Evolutionary conservation across 2,797 vertebrate species (phyloP), one percentile per base, ranked within the genome.

Genomic region (Arremon brunneinucha): DNA sequence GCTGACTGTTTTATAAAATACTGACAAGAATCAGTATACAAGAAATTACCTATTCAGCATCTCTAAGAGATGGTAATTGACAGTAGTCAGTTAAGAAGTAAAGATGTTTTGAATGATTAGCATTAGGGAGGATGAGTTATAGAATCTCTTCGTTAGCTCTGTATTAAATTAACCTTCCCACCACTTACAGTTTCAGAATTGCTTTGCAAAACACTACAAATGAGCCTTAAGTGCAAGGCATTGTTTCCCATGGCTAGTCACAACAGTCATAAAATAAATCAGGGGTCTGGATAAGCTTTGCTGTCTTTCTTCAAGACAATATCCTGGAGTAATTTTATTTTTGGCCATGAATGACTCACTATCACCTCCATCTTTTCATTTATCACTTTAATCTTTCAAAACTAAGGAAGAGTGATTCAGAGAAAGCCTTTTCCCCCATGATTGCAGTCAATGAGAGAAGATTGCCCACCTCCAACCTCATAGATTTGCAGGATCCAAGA

Each of bases 11-110:
- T 91, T 96, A 94, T 84, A 90, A 95, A 96, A 95, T 88, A 96
- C 85, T 96, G 86, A 91, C 69, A 96, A 88, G 91, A 89, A 92
- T 96, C 89, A 78, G 83, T 95, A 95, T 82, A 96, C 89, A 89
- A 93, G 82, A 94, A 91, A 85, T 92, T 79, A 95, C 78, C 77
- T 89, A 93, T 94, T 90, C 93, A 94, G 71, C 89, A 86, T 95
- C 72, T 90, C 74, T 67, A 65, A 80, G 65, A 90, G 53, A 82
- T 39, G 13, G 63, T 90, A 96, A 96, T 89, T 96, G 80, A 92
- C 80, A 95, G 85, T 80, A 94, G 91, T 91, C 95, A 84, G 41
- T 90, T 96, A 94, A 88, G 80, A 94, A 87, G 53, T 68, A 80
- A 96, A 97, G 91, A 91, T 80, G 59, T 87, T 95, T 93, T 79